phyloP scores from a whole-genome alignment of 2,113 vertebrate genomes.

The Maccullochella peelii region DNA sequence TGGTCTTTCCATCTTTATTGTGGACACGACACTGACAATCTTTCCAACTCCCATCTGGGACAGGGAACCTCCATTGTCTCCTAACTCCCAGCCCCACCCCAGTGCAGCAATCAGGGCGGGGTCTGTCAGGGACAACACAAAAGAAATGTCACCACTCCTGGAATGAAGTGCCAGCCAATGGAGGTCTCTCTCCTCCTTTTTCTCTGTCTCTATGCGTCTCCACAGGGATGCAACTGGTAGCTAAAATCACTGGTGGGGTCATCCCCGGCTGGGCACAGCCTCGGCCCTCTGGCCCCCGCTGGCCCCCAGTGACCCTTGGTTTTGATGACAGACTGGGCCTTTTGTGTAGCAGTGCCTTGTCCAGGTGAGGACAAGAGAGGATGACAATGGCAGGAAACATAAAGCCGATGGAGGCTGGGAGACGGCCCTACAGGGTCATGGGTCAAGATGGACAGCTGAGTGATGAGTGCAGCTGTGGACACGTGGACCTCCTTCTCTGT shows the following conservation, averaged over 20 bases:
- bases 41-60: conserved; percentile 80
- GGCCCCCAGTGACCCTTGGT: conserved; percentile 79
- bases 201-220: conserved; percentile 63
- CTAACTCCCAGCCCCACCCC: conserved; percentile 58
- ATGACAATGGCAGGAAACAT: conserved; percentile 80
- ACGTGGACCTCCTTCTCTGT: conserved; percentile 69
- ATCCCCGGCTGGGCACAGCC: conserved; percentile 63
- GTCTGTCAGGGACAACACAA: conserved; percentile 76
- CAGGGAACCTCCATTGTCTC: conserved; percentile 72
- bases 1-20: conserved; percentile 72
- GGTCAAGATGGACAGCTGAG: conserved; percentile 83
- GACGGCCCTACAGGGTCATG: conserved; percentile 75
- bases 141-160: conserved; percentile 75
- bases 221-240: conserved; percentile 73
- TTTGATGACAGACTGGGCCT: conserved; percentile 82
- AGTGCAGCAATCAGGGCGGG: conserved; percentile 46
- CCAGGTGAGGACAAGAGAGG: conserved; percentile 85
- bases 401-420: conserved; percentile 77
- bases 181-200: conserved; percentile 66
- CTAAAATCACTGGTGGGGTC: conserved; percentile 73
- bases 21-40: conserved; percentile 68
- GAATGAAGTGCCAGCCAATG: conserved; percentile 75
- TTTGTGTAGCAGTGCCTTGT: conserved; percentile 73
- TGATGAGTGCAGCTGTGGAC: conserved; percentile 81
- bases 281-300: conserved; percentile 59